Percentiles rank a stretch among this genome's conserved stretches.
Conservation (phyloP, 37 sponge, comb jelly and placozoan genomes). For the Mnemiopsis leidyi region DNA sequence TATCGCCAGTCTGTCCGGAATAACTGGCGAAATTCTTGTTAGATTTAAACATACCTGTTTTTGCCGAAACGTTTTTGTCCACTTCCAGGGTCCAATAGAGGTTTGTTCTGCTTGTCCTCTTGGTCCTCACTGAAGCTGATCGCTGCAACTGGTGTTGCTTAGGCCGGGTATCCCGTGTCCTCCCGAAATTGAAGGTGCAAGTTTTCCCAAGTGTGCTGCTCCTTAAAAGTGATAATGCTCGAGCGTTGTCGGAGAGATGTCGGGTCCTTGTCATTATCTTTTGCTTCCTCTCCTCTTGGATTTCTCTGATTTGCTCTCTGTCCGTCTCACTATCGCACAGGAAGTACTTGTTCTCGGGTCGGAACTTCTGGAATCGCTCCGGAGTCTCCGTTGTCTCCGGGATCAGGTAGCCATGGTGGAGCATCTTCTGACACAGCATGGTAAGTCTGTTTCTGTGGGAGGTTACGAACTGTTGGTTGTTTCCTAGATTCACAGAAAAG, state of each 20-base stretch:
- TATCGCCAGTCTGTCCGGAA: no score
- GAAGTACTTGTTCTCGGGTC: not conserved
- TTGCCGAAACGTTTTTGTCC: no score
- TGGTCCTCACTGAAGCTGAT: not conserved
- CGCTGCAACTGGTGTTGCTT: not conserved
- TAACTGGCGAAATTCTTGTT: no score
- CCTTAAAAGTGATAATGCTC: no score
- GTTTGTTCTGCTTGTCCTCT: not conserved
- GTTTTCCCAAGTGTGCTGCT: no score
- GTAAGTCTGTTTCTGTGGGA: not conserved
- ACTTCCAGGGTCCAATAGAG: not conserved
- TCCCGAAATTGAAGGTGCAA: no score
- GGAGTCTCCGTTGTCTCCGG: not conserved
- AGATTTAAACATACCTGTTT: no score
- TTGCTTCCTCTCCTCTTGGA: not conserved
- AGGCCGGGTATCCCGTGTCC: not conserved
- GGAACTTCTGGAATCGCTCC: conserved; percentile 13
- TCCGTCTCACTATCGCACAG: not conserved
- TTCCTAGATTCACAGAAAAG: not conserved
- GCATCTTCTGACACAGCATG: conserved; percentile 29
- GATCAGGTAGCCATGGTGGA: not conserved
- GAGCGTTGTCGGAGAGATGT: not conserved
- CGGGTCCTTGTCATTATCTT: not conserved
- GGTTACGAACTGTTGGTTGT: not conserved
- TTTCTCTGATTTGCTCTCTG: not conserved